phyloP scores from a whole-genome alignment of 92 coral and sea anemone genomes.

The Zoanthus gigantus region DNA sequence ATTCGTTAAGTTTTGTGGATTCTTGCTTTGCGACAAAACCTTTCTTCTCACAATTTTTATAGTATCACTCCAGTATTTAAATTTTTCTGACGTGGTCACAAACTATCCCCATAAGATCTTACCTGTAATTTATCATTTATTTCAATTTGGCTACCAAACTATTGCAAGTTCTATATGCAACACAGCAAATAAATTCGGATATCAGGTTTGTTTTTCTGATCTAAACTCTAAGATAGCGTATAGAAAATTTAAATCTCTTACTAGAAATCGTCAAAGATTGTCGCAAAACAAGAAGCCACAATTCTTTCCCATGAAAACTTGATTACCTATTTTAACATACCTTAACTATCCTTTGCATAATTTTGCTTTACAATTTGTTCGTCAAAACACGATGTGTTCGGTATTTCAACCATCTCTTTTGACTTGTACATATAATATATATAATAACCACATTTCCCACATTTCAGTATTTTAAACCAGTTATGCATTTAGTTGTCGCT shows the following conservation, averaged over 20 bases:
- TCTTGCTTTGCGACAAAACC: neutral
- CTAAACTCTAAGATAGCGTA: neutral
- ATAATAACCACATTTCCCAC: neutral
- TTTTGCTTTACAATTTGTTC: neutral
- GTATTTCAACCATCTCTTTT: conserved; percentile 4
- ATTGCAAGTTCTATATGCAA: conserved; percentile 2
- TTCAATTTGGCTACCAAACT: neutral
- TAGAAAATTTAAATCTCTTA: conserved; percentile 5
- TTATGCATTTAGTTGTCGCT: neutral
- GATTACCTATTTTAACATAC: neutral
- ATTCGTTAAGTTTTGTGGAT: conserved; percentile 5
- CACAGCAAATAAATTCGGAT: neutral
- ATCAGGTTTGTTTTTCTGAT: neutral
- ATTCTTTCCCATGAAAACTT: neutral
- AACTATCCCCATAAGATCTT: neutral
- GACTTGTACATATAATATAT: neutral
- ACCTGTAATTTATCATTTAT: neutral
- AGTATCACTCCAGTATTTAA: neutral
- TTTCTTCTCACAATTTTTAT: neutral
- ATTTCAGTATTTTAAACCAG: neutral
- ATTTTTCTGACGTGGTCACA: neutral
- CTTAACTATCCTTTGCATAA: neutral
- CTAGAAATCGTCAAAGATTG: neutral
- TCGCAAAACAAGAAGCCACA: neutral
- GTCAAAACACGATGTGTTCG: conserved; percentile 2